phyloP scores from a whole-genome alignment of 2,113 vertebrate genomes.

The Sisor rabdophorus region DNA sequence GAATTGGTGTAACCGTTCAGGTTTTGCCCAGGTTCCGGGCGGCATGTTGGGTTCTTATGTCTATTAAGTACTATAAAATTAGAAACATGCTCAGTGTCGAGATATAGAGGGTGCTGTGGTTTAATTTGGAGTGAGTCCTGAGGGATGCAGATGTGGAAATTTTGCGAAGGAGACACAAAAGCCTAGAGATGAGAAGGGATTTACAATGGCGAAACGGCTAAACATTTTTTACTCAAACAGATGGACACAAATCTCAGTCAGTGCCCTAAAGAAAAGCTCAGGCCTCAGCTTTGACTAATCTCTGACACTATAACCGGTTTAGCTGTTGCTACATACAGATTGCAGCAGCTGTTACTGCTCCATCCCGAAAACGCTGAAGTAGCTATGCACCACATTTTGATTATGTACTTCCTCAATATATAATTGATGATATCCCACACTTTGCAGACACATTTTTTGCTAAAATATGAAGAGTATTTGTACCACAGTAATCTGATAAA shows the following conservation, averaged over 20 bases:
- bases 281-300: not conserved
- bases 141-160: not conserved
- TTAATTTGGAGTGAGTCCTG: not conserved
- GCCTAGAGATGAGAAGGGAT: not conserved
- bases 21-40: too few relatives aligned
- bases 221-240: not conserved
- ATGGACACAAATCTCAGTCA: not conserved
- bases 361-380: too few relatives aligned
- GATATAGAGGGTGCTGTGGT: not conserved
- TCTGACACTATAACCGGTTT: not conserved
- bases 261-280: not conserved
- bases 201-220: not conserved
- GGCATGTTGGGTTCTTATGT: not conserved
- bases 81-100: not conserved
- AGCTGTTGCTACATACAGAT: not conserved
- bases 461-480: too few relatives aligned
- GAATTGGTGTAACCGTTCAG: too few relatives aligned
- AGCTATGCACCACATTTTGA: too few relatives aligned
- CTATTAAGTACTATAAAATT: not conserved
- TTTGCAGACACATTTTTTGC: too few relatives aligned
- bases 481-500: too few relatives aligned
- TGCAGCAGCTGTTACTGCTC: not conserved
- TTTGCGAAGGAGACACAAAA: not conserved
- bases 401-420: too few relatives aligned
- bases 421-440: too few relatives aligned